Evolutionary conservation across 2,888 invertebrate genomes (phyloP).

Genomic region (Meloe dianella): DNA sequence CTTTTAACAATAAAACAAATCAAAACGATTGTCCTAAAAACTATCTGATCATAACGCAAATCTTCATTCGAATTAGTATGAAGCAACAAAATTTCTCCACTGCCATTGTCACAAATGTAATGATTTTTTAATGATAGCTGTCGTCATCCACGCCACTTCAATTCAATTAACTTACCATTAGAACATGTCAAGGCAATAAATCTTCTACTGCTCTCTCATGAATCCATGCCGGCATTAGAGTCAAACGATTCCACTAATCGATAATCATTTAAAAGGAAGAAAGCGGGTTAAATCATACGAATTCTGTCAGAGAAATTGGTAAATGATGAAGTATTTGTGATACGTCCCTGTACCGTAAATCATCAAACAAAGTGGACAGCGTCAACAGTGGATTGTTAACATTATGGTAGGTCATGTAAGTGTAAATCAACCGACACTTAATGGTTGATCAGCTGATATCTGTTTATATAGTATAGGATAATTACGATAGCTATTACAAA

Average conservation of each 20-base stretch:
- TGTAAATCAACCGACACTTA: constrained; percentile 7
- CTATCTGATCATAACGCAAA: too few species aligned
- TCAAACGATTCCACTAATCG: background rate
- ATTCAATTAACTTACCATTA: background rate
- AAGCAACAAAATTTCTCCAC: background rate
- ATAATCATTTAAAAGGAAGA: background rate
- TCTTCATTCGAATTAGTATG: too few species aligned
- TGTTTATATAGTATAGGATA: background rate
- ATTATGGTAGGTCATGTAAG: constrained; percentile 7
- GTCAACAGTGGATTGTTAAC: background rate
- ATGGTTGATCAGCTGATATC: background rate
- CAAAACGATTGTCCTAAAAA: background rate
- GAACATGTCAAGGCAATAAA: background rate
- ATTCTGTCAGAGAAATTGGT: background rate
- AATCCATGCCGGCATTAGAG: background rate
- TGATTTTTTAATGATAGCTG: constrained; percentile 12
- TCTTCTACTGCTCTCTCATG: background rate
- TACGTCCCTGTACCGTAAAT: background rate
- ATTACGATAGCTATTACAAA: constrained; percentile 4
- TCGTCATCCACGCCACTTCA: background rate
- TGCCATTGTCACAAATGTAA: background rate
- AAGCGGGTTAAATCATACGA: background rate
- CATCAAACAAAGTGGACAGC: background rate
- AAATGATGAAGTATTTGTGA: background rate
- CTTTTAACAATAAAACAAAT: background rate